Conservation (phyloP, 2,113 vertebrate species). For the Scalopus aquaticus region DNA sequence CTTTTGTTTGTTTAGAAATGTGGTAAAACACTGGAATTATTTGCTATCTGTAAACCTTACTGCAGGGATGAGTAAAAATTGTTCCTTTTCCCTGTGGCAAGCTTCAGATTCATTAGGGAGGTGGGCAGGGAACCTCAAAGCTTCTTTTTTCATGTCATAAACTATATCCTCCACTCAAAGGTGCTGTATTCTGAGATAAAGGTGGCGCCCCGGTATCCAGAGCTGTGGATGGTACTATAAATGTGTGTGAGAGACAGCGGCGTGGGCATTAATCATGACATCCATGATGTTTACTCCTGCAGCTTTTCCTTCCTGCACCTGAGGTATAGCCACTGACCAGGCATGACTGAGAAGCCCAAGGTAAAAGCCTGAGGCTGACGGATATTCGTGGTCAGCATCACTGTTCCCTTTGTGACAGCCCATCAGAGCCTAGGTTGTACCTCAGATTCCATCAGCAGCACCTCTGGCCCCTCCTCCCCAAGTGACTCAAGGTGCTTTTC, state of each 20-base stretch:
- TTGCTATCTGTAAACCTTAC: background rate
- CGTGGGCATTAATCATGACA: background rate
- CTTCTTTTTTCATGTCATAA: background rate
- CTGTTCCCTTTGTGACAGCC: background rate
- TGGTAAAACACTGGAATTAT: background rate
- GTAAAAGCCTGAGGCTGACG: background rate
- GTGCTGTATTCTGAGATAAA: background rate
- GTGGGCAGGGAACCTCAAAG: background rate
- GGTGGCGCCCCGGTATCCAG: background rate
- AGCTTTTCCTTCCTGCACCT: background rate
- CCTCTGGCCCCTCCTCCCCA: background rate
- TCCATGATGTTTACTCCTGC: background rate
- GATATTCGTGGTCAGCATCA: background rate
- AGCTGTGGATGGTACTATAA: background rate
- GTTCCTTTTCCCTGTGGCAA: background rate
- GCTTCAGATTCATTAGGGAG: background rate
- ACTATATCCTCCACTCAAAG: background rate
- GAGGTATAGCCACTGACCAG: background rate
- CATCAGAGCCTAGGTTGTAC: background rate
- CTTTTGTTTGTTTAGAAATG: background rate
- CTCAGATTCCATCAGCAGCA: background rate
- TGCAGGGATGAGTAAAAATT: background rate
- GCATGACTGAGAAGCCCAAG: background rate
- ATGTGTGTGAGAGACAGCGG: background rate
- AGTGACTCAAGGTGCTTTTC: background rate